A percentile compares a stretch with the other conserved stretches of the same genome.
These are phyloP conservation scores for Tadarida brasiliensis DNA, from an alignment of 2,797 vertebrate species.

Conservation along the genomic window DNA sequence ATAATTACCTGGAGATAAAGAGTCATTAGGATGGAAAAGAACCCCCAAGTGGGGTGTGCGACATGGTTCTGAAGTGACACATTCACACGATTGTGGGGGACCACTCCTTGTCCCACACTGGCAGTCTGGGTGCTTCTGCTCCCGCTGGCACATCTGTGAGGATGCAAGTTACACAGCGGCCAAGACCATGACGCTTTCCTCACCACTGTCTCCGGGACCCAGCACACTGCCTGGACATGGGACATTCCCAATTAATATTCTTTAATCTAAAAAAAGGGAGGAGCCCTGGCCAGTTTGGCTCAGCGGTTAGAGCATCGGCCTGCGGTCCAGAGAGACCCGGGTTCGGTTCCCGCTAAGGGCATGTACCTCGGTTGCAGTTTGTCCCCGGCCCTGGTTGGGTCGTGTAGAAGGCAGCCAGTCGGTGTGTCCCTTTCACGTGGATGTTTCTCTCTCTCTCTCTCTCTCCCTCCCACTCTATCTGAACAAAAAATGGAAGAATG, in stretches of 20 bases:
- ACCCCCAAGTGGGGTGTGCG: neutral
- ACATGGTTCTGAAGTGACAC: neutral
- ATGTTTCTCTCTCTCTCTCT: too few species aligned
- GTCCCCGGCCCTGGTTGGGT: too few species aligned
- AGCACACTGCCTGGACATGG: neutral
- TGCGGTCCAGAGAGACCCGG: too few species aligned
- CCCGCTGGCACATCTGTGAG: neutral
- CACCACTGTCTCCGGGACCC: neutral
- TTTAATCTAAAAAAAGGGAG: neutral
- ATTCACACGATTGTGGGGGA: neutral
- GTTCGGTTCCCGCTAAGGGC: too few species aligned
- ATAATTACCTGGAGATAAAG: neutral
- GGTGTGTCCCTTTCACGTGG: too few species aligned
- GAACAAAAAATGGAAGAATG: too few species aligned
- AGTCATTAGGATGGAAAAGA: neutral
- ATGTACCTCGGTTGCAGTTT: too few species aligned
- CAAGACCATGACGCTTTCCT: neutral
- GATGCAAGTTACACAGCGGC: accelerated
- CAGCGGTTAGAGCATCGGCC: too few species aligned
- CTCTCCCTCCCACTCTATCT: too few species aligned
- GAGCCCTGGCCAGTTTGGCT: too few species aligned
- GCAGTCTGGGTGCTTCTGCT: neutral
- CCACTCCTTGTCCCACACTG: neutral
- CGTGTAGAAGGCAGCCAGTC: too few species aligned
- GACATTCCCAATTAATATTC: neutral